Evolutionary conservation across 2,888 invertebrate species (phyloP).

Genomic region (Ectemnius cavifrons): DNA sequence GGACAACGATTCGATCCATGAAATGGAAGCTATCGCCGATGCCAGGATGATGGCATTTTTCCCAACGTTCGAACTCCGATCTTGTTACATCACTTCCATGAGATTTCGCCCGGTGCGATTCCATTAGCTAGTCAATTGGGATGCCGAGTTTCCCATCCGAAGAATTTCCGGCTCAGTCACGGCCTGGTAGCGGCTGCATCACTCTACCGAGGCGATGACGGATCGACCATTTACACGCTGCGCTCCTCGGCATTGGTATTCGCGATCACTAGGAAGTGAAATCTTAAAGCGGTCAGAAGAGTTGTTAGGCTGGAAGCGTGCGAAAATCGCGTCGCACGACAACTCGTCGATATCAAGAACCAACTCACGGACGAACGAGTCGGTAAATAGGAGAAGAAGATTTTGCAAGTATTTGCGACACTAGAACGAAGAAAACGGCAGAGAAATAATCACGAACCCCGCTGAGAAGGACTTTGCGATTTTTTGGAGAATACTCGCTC

Average conservation of each 20-base stretch:
- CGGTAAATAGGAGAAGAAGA: slow-evolving; percentile 29
- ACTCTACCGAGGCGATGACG: neutral
- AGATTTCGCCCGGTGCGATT: too few species aligned
- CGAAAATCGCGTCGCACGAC: slow-evolving; percentile 57
- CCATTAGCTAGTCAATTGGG: too few species aligned
- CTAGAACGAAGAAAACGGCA: neutral
- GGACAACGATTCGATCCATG: slow-evolving; percentile 15
- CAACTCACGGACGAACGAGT: slow-evolving; percentile 40
- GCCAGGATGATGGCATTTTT: too few species aligned
- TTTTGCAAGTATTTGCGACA: slow-evolving; percentile 6
- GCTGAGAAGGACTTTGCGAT: neutral
- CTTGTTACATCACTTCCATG: too few species aligned
- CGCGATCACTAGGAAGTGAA: slow-evolving; percentile 65
- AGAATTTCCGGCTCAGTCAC: slow-evolving; percentile 19
- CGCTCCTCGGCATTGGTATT: slow-evolving; percentile 60
- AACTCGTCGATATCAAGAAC: slow-evolving; percentile 19
- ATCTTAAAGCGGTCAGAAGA: slow-evolving; percentile 53
- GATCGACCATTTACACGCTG: slow-evolving; percentile 43
- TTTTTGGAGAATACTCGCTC: neutral
- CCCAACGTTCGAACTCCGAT: too few species aligned
- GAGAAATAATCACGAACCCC: neutral
- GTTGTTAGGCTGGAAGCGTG: slow-evolving; percentile 61
- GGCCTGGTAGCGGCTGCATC: neutral
- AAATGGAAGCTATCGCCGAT: slow-evolving; percentile 13
- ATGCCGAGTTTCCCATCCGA: slow-evolving; percentile 19